Evolutionary conservation across 2,797 vertebrate species (phyloP), one percentile per base, ranked within the genome.

Genomic region (Lycodopsis pacificus): DNA sequence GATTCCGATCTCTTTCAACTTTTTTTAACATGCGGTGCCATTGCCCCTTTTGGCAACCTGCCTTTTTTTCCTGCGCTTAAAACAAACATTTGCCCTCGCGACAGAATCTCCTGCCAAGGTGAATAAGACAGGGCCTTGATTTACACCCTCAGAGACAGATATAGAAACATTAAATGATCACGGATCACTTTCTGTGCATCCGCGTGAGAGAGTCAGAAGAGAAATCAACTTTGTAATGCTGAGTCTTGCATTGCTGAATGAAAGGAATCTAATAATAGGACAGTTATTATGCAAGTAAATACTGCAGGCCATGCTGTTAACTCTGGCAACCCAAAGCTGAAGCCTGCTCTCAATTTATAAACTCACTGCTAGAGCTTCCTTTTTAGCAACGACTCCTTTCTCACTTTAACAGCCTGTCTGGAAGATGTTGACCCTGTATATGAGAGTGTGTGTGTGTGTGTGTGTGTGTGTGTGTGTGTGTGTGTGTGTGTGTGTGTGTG

Each of bases 1-100:
- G 71, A 86, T 83, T 82, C 17, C 13, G 71, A 86, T 81, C 58
- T 73, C 69, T 83, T 73, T 85, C 38, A 58, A 65, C 54, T 72
- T 36, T 61, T 40, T 71, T 48, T 19, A 44, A 80, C 73, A 82
- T 69, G 78, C 9, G 34, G 74, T 59, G 54, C 70, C 32, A n/a
- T 70, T 81, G 68, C 67, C 82, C 40, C 30, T 75, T 71, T 79
- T 87, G 70, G 71, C 69, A 81, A 34, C 32, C 20, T 1, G 2
- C 64, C 46, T 17, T 48, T 48, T 48, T 48, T 81, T 71, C 27
- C 77, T 68, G 57, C 14, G 19, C 49, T 71, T 62, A 57, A 73
- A 80, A 71, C 73, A 82, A 84, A 79, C 76, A 73, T 75, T 66
- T 72, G 58, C 65, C 63, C n/a, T 79, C 27, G 12, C 38, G 44